These are phyloP conservation scores for Andrena trimmerana DNA, from an alignment of 2,888 invertebrate genomes.

Conservation along the genomic window DNA sequence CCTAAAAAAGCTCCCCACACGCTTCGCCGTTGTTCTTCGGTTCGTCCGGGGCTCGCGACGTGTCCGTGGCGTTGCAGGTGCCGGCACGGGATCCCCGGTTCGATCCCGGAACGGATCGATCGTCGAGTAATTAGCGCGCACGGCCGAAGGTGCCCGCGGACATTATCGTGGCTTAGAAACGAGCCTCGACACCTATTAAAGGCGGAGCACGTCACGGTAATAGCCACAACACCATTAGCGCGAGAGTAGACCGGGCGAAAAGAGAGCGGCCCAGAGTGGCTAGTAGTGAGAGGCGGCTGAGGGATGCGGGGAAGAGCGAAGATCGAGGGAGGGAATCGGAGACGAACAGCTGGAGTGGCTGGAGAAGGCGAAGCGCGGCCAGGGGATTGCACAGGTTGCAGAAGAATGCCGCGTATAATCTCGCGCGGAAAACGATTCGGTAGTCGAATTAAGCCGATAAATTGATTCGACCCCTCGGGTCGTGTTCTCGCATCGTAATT, in stretches of 20 bases:
- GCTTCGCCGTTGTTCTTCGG: background rate
- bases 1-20: background rate
- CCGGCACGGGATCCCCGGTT: conserved; percentile 45
- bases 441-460: conserved; percentile 75
- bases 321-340: conserved; percentile 30
- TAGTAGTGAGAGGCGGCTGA: background rate
- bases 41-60: background rate
- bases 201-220: conserved; percentile 76
- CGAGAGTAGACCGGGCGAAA: conserved; percentile 51
- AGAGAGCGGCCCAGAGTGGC: conserved; percentile 9
- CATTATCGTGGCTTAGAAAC: conserved; percentile 70
- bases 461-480: conserved; percentile 75
- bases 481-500: conserved; percentile 77
- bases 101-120: conserved; percentile 63
- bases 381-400: conserved; percentile 12
- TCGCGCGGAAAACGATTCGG: conserved; percentile 66
- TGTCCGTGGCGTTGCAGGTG: conserved; percentile 22
- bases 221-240: conserved; percentile 79
- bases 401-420: conserved; percentile 57
- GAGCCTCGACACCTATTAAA: conserved; percentile 77
- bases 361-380: conserved; percentile 24
- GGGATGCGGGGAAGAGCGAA: background rate
- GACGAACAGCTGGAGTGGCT: conserved; percentile 5
- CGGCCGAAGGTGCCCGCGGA: conserved; percentile 72
- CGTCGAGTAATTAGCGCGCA: conserved; percentile 67